Percentiles rank a stretch among this genome's conserved stretches.
phyloP scores from a whole-genome alignment of 2,888 invertebrate species.

The Sarcophaga subvicina region DNA sequence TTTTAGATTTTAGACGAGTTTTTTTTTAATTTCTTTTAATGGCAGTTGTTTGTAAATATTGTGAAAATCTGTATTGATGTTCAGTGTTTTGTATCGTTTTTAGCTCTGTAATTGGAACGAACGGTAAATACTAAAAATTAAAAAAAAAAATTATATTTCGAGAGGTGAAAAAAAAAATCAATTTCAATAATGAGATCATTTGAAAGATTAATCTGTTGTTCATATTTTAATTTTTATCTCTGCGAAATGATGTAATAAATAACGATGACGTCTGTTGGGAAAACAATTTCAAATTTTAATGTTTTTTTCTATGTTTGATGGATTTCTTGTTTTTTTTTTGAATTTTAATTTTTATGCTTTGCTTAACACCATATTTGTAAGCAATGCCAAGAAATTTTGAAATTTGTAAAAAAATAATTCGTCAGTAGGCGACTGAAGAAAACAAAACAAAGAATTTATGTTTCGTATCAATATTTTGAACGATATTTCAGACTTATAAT shows the following conservation, averaged over 20 bases:
- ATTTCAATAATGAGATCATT: constrained; percentile 15
- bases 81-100: not conserved
- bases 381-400: no score
- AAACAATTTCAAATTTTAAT: not conserved
- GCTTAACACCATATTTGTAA: no score
- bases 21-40: no score
- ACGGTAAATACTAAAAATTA: not conserved
- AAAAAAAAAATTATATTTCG: not conserved
- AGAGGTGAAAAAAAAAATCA: no score
- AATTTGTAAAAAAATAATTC: no score
- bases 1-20: no score
- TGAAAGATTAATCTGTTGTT: constrained; percentile 19
- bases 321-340: not conserved
- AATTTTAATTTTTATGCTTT: not conserved
- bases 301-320: not conserved
- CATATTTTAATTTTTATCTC: not conserved
- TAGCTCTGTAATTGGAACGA: not conserved
- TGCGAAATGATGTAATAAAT: not conserved
- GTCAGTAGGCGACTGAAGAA: no score
- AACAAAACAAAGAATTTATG: no score
- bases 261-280: not conserved
- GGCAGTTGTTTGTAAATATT: constrained; percentile 19
- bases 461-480: no score
- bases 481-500: no score
- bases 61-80: constrained; percentile 13